Percentiles rank a stretch among this genome's conserved stretches.
Conservation (phyloP, 1,140 invertebrate species). For the Bombus ignitus region DNA sequence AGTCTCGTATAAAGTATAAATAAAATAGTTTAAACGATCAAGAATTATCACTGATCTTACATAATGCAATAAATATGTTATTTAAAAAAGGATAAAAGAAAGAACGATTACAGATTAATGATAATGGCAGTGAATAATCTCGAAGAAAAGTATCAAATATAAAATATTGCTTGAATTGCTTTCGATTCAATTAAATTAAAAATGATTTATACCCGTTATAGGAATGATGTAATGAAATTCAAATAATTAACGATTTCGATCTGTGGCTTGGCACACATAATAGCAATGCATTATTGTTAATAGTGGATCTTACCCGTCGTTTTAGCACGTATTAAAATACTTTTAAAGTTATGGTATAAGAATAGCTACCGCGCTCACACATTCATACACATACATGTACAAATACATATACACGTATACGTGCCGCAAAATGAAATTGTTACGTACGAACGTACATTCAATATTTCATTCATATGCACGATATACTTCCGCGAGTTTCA, state of each 20-base stretch:
- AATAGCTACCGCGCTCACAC: conserved; percentile 55
- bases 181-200: conserved; percentile 3
- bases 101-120: conserved; percentile 59
- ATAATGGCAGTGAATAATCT: conserved; percentile 77
- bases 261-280: conserved; percentile 63
- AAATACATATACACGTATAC: conserved; percentile 1
- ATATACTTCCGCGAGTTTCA: conserved; percentile 19
- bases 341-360: conserved; percentile 65
- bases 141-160: conserved; percentile 50
- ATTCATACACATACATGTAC: conserved; percentile 42
- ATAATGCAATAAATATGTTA: conserved; percentile 65
- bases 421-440: conserved; percentile 16
- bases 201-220: neutral
- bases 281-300: conserved; percentile 53
- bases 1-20: conserved; percentile 53
- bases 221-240: conserved; percentile 23
- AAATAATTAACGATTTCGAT: conserved; percentile 47
- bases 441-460: neutral
- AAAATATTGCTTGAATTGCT: neutral
- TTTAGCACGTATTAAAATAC: conserved; percentile 72
- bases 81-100: conserved; percentile 44
- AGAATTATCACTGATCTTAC: conserved; percentile 45
- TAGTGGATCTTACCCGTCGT: conserved; percentile 48
- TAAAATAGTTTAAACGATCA: conserved; percentile 30
- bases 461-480: conserved; percentile 17